These are phyloP conservation scores for Cairina moschata DNA, from an alignment of 2,113 vertebrate species.

Conservation along the genomic window DNA sequence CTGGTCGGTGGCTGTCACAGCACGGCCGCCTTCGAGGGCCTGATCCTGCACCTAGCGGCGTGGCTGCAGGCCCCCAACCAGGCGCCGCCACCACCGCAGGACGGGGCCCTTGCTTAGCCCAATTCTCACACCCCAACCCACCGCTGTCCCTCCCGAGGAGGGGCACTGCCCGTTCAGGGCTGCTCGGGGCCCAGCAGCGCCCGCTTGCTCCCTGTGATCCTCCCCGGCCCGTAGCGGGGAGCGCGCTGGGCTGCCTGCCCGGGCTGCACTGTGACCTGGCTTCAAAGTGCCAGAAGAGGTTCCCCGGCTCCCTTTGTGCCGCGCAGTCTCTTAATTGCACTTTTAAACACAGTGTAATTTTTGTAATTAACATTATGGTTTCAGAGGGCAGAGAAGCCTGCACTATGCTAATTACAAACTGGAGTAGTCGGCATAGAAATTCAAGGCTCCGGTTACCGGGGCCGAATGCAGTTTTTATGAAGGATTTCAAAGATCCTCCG, in stretches of 20 bases:
- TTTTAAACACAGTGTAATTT: conserved; percentile 88
- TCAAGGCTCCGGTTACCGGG: conserved; percentile 73
- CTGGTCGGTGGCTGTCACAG: neutral
- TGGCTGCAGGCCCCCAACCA: neutral
- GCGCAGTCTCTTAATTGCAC: conserved; percentile 84
- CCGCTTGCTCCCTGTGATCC: conserved; percentile 75
- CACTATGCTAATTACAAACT: conserved; percentile 84
- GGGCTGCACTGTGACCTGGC: conserved; percentile 81
- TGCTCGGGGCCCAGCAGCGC: conserved; percentile 64
- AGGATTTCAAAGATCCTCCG: conserved; percentile 81
- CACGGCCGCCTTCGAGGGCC: neutral
- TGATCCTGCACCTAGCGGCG: neutral
- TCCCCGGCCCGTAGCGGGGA: conserved; percentile 73
- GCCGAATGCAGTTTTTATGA: conserved; percentile 79
- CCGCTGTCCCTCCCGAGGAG: conserved; percentile 62
- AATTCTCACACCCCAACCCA: neutral
- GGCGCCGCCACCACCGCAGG: neutral
- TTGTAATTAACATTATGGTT: conserved; percentile 88
- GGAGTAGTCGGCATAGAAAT: conserved; percentile 73
- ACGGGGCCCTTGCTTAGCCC: conserved; percentile 27
- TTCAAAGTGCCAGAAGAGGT: conserved; percentile 83
- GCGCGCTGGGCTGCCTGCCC: conserved; percentile 75
- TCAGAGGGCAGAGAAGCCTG: conserved; percentile 84
- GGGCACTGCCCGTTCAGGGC: conserved; percentile 70
- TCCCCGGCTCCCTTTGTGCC: conserved; percentile 79